Percentiles rank a stretch among this genome's conserved stretches.
These are phyloP conservation scores for Nothocercus julius DNA, from an alignment of 2,113 vertebrate genomes.

Conservation along the genomic window DNA sequence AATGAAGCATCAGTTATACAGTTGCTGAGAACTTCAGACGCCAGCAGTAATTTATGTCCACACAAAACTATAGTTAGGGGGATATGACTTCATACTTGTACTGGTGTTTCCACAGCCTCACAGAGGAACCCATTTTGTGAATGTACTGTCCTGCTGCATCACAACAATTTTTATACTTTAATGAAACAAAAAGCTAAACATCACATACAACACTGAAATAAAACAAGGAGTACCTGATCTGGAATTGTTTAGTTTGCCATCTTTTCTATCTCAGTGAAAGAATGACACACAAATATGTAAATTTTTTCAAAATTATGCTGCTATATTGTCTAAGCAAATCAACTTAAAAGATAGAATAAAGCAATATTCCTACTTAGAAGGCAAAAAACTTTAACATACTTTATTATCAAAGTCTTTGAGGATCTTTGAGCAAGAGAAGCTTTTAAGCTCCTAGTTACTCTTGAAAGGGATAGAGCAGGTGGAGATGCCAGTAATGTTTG, in stretches of 20 bases:
- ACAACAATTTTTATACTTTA: not conserved
- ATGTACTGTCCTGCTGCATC: not conserved
- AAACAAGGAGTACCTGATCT: not conserved
- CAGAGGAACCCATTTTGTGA: not conserved
- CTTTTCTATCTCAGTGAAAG: not conserved
- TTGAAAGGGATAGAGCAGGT: not conserved
- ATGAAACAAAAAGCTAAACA: not conserved
- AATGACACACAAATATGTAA: not conserved
- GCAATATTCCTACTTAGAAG: not conserved
- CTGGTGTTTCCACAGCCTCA: not conserved
- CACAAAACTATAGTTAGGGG: not conserved
- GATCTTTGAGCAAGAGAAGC: not conserved
- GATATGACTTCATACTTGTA: not conserved
- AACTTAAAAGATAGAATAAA: not conserved
- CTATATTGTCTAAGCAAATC: not conserved
- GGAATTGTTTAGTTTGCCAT: not conserved
- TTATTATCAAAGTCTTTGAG: not conserved
- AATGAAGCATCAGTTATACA: not conserved
- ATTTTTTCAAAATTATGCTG: not conserved
- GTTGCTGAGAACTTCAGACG: not conserved
- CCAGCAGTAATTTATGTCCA: not conserved
- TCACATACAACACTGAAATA: not conserved
- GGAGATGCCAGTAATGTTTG: not conserved
- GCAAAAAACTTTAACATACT: not conserved
- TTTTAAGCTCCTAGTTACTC: not conserved